Evolutionary conservation across 2,113 vertebrate genomes (phyloP).

Genomic region (Phalacrocorax carbo): DNA sequence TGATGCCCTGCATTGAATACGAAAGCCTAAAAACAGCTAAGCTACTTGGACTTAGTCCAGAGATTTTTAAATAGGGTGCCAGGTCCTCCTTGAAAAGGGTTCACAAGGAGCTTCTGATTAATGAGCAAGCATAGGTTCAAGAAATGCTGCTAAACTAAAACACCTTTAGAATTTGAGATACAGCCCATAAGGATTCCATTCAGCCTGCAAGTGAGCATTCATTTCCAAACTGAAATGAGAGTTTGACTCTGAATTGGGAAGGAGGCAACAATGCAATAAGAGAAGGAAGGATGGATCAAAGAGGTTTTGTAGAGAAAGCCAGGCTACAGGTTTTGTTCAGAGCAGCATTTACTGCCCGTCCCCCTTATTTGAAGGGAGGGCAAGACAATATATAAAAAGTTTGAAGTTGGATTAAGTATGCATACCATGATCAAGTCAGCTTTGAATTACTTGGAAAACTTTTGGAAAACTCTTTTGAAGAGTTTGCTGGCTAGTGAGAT

Average conservation of each 20-base stretch:
- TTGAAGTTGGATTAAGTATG: not conserved
- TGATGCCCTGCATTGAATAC: not conserved
- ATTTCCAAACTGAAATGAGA: conserved; percentile 15
- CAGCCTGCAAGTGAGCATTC: not conserved
- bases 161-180: conserved; percentile 3
- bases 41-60: not conserved
- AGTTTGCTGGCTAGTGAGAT: not conserved
- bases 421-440: not conserved
- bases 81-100: not conserved
- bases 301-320: not conserved
- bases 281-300: conserved; percentile 19
- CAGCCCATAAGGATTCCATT: conserved; percentile 41
- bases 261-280: not conserved
- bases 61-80: not conserved
- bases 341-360: not conserved
- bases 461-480: not conserved
- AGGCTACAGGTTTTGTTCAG: conserved; percentile 8
- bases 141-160: conserved; percentile 12
- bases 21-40: conserved; percentile 3
- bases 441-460: not conserved
- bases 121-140: not conserved
- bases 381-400: not conserved
- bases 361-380: not conserved
- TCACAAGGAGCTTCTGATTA: conserved; percentile 4
- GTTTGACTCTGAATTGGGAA: not conserved